Base-by-base conservation (phyloP, 2,797 vertebrate species). In the Lycodopsis pacificus region DNA sequence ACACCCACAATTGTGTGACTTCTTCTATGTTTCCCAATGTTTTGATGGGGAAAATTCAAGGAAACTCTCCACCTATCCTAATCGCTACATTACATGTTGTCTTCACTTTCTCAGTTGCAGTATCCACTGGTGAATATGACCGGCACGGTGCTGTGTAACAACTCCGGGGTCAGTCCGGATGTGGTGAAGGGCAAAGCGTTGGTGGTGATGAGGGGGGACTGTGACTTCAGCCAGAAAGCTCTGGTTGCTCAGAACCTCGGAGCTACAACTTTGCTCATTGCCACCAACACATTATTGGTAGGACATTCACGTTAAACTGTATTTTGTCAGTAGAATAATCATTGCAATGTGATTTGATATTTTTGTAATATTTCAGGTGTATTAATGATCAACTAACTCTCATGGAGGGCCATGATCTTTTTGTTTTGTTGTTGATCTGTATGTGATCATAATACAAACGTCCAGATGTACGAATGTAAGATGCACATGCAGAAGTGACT, bases 161-260 rank as follows among this genome's bases (percentile, higher is more conserved):
- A 1, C 22, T 85, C 95, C n/a, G 96, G 95, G 19, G 64, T 95
- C 82, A 91, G 79, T 71, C 62, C 92, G 53, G 91, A 32, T 8
- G 15, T 79, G 65, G 75, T 93, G 2, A 93, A 90, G 73, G 95
- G 93, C 75, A 97, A 95, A 82, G 97, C 96, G 0, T 75, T 98
- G 76, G 96, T 95, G 38, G 97, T 98, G 57, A 94, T 93, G 93
- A 92, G 90, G 54, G 97, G 96, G 6, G 89, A 91, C 25, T 99
- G 98, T 88, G 54, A 86, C 4, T 94, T 95, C 87, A 89, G 94
- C 81, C 95, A 96, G 82, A 99, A 99, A 90, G 97, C 96, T 38
- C 62, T 75, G 48, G 83, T 96, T 57, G 98, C 98, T 59, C 96
- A 98, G 81, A 63, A 0, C 2, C 90, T 90, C 0, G 95, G 95